Evolutionary conservation across 2,797 vertebrate species (phyloP).

Genomic region (Monodelphis domestica): DNA sequence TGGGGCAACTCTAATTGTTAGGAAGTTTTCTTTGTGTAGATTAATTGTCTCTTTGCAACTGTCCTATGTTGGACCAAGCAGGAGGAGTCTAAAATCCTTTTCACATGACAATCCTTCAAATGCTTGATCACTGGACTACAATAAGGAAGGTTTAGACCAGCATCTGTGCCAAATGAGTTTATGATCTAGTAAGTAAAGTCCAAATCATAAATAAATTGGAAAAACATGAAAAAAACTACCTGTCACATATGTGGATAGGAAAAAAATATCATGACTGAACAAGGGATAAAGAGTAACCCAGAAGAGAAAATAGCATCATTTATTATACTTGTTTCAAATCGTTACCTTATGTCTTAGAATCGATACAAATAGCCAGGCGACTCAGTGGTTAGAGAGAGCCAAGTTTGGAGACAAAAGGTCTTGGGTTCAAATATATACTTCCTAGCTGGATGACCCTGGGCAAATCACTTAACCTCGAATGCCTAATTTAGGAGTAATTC

Average conservation of each 20-base stretch:
- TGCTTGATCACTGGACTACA: neutral
- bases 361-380: too few relatives aligned
- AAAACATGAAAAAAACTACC: neutral
- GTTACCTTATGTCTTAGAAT: too few relatives aligned
- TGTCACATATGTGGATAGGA: neutral
- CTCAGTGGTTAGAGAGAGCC: neutral
- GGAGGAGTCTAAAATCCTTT: neutral
- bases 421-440: neutral
- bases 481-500: too few relatives aligned
- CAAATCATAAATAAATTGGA: neutral
- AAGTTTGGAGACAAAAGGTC: neutral
- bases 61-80: neutral
- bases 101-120: neutral
- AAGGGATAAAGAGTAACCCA: neutral
- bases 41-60: neutral
- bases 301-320: neutral
- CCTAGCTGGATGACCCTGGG: neutral
- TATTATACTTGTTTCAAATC: too few relatives aligned
- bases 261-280: neutral
- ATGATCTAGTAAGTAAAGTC: neutral
- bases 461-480: neutral
- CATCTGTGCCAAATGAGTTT: neutral
- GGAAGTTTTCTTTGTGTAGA: neutral
- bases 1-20: neutral
- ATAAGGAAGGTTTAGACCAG: neutral